These are phyloP conservation scores for Dicrostonyx torquatus DNA, from an alignment of 2,797 vertebrate genomes.

Conservation along the genomic window DNA sequence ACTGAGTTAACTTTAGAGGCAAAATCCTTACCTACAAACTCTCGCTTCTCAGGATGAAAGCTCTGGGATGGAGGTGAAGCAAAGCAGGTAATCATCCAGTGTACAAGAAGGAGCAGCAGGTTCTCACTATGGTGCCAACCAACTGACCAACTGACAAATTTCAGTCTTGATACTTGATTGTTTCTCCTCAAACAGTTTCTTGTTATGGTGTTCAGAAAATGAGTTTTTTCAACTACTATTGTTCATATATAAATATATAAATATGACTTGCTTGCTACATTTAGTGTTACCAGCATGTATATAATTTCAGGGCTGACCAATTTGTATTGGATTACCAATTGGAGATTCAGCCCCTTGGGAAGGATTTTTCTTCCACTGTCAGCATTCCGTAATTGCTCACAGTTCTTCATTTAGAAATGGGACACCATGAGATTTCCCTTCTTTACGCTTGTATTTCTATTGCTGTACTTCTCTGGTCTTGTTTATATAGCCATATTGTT, in stretches of 20 bases:
- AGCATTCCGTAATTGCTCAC: background rate
- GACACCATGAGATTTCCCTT: too few species aligned
- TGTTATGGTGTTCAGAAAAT: background rate
- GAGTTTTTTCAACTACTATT: background rate
- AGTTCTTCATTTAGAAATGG: background rate
- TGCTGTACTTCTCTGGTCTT: background rate
- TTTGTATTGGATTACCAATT: background rate
- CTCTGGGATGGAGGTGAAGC: background rate
- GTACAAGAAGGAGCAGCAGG: background rate
- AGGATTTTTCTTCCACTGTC: background rate
- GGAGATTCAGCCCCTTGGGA: background rate
- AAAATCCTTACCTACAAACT: background rate
- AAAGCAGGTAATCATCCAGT: background rate
- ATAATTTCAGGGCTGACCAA: background rate
- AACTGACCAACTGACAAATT: background rate
- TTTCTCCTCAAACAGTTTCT: background rate
- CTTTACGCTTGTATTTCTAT: background rate
- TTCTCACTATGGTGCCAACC: background rate
- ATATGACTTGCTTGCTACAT: background rate
- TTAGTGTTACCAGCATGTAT: background rate
- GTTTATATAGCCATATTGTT: background rate
- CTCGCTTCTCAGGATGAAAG: background rate
- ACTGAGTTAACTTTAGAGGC: background rate
- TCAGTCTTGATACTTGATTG: background rate
- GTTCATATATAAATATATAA: background rate